Conservation (phyloP, 2,888 invertebrate genomes). For the Acanthosoma haemorrhoidale region DNA sequence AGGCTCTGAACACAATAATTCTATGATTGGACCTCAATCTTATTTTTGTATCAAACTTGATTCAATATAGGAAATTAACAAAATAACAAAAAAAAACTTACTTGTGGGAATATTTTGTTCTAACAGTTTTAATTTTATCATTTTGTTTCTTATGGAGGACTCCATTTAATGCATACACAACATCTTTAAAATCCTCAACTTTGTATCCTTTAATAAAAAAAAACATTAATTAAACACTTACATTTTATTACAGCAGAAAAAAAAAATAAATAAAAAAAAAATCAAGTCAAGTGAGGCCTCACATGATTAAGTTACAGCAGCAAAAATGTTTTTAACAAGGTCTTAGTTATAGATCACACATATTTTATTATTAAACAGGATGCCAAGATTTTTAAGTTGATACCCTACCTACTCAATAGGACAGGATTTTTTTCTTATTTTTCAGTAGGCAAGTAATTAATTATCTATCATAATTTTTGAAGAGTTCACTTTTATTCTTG, state of each 20-base stretch:
- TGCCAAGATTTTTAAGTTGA: too few species aligned
- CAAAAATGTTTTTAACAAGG: too few species aligned
- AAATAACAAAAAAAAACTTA: conserved; percentile 46
- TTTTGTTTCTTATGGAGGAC: conserved; percentile 72
- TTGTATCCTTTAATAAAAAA: conserved; percentile 59
- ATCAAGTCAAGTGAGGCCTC: too few species aligned
- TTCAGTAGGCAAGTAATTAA: too few species aligned
- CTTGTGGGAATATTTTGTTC: conserved; percentile 90
- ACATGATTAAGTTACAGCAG: too few species aligned
- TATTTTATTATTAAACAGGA: too few species aligned
- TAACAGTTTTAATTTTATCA: conserved; percentile 74
- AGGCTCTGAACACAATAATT: neutral
- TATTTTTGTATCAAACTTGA: neutral
- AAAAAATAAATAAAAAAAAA: neutral
- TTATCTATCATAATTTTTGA: too few species aligned
- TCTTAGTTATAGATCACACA: too few species aligned
- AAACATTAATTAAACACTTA: neutral
- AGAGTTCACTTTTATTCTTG: too few species aligned
- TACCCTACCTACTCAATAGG: too few species aligned
- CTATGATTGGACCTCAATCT: neutral
- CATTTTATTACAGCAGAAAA: neutral
- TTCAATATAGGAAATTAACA: neutral
- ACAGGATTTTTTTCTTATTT: too few species aligned
- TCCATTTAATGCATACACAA: conserved; percentile 68
- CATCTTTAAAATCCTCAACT: conserved; percentile 64